Base-by-base conservation (phyloP, 2,113 vertebrate species). In the Phylloscopus whistleri region DNA sequence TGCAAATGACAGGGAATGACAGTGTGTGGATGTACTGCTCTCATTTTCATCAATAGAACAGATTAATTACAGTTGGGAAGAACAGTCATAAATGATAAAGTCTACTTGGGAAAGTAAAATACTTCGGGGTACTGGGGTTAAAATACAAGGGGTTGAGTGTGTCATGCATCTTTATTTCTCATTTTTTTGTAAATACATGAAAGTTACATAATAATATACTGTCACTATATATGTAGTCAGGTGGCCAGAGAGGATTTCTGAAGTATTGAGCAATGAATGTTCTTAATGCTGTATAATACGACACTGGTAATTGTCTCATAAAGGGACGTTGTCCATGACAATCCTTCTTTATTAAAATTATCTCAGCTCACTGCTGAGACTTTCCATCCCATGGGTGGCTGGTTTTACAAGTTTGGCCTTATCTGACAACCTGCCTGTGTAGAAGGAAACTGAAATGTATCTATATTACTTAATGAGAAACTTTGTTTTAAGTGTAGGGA, bases 401-500 rank as follows among this genome's bases (percentile, higher is more conserved):
- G 84, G 80, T 93, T 97, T 97, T 85, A 89, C 93, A 94, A 96
- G 96, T 95, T 91, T 84, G 96, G 94, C 78, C 80, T 95, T 96
- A 84, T 49, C 93, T 97, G 89, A 97, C 96, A 96, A 73, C 90
- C 74, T 91, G 93, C 87, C 87, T 93, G 44, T 90, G 84, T 92
- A 68, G 63, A 93, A 84, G 87, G 30, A 48, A 97, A 95, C 87
- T 89, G 94, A 96, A 96, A 96, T 94, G 73, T 95, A 97, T 97
- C 97, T 97, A 35, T 96, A 87, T 96, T 97, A 95, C 96, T 95
- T 97, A 97, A 96, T 95, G 94, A 97, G 95, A 95, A 97, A 95
- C 94, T 97, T 98, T 94, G 96, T 97, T 90, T 97, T 96, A 93
- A 97, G 70, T 79, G 59, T 94, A 94, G 76, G 84, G 77, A 98